These are phyloP conservation scores for Pelmatolapia mariae DNA, from an alignment of 2,113 vertebrate species.

Conservation along the genomic window DNA sequence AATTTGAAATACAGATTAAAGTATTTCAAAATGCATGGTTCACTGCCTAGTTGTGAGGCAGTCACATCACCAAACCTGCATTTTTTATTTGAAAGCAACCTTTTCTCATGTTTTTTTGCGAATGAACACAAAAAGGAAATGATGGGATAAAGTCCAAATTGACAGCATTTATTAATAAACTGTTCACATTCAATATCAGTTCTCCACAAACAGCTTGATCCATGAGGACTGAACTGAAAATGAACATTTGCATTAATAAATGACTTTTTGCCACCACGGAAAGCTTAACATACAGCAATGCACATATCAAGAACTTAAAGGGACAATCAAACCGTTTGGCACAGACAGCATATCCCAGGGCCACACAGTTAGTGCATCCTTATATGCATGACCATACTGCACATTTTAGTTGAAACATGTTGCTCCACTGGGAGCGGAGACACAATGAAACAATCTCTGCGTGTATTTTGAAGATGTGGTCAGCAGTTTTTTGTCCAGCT, in stretches of 20 bases:
- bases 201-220: neutral
- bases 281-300: neutral
- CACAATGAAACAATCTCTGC: neutral
- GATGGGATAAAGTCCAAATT: neutral
- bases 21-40: conserved; percentile 11
- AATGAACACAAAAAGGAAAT: neutral
- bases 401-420: neutral
- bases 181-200: conserved; percentile 18
- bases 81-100: conserved; percentile 1
- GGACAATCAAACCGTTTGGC: neutral
- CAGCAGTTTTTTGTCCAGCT: neutral
- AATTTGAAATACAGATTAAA: neutral
- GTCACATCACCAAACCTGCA: neutral
- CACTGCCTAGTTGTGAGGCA: neutral
- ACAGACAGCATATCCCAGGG: neutral
- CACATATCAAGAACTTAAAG: neutral
- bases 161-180: conserved; percentile 8
- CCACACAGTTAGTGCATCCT: neutral
- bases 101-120: fast-evolving
- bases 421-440: neutral
- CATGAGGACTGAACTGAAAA: neutral
- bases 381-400: neutral
- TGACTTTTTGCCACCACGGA: neutral
- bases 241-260: conserved; percentile 35
- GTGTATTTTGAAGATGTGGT: neutral